Percentiles rank a stretch among this genome's conserved stretches.
These are phyloP conservation scores for Nasua narica DNA, from an alignment of 2,797 vertebrate genomes.

Conservation along the genomic window DNA sequence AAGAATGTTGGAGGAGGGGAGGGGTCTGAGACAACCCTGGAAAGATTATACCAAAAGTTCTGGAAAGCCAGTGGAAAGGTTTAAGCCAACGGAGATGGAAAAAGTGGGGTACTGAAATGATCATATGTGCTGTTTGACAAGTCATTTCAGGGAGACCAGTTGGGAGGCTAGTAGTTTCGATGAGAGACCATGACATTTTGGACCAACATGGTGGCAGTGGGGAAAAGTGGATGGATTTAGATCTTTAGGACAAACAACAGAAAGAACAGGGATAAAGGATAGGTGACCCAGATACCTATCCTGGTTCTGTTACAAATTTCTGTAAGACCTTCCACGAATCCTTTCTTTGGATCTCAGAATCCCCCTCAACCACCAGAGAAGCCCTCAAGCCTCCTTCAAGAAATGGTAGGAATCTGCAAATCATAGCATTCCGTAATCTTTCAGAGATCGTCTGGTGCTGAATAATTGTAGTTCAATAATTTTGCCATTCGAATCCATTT, in stretches of 20 bases:
- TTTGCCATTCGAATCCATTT: neutral
- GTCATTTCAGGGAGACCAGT: neutral
- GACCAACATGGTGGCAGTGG: neutral
- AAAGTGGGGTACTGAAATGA: neutral
- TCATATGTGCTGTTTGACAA: neutral
- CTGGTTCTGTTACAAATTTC: neutral
- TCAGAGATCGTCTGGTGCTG: neutral
- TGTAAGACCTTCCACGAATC: neutral
- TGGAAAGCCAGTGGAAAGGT: neutral
- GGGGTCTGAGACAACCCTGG: neutral
- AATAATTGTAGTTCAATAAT: constrained; percentile 12
- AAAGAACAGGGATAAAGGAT: neutral
- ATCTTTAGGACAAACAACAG: neutral
- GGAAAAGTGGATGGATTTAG: neutral
- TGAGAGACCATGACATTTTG: neutral
- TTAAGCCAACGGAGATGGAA: neutral
- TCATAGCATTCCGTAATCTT: neutral
- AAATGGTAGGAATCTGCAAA: neutral
- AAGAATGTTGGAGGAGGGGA: neutral
- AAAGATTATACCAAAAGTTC: neutral
- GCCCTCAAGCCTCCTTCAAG: neutral
- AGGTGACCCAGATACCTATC: neutral
- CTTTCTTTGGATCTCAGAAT: neutral
- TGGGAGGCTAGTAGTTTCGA: neutral
- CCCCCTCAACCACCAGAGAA: neutral